Conservation (phyloP, 92 coral and sea anemone genomes). For the Pocillopora meandrina region DNA sequence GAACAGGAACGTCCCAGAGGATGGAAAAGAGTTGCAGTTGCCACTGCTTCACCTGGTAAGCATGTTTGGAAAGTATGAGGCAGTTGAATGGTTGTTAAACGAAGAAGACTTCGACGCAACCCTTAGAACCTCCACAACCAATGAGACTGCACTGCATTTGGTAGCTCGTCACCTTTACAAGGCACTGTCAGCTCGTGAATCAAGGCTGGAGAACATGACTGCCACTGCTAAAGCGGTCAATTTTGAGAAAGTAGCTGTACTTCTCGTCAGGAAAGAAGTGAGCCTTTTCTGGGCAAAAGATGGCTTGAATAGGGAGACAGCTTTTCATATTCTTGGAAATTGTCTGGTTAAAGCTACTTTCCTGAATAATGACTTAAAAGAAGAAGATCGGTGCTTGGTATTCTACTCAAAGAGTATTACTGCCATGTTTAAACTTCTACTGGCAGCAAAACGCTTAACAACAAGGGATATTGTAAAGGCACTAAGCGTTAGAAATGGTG, state of each 20-base stretch:
- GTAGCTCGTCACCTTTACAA: constrained; percentile 50
- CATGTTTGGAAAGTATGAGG: constrained; percentile 56
- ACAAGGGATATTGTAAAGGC: constrained; percentile 22
- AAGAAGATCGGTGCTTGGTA: constrained; percentile 24
- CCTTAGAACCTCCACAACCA: background rate
- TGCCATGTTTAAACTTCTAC: constrained; percentile 16
- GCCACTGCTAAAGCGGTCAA: constrained; percentile 27
- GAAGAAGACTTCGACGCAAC: constrained; percentile 43
- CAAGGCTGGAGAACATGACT: constrained; percentile 39
- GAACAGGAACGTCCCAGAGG: constrained; percentile 49
- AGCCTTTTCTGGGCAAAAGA: constrained; percentile 38
- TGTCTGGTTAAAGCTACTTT: constrained; percentile 2
- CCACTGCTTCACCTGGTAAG: constrained; percentile 60
- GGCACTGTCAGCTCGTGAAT: constrained; percentile 17
- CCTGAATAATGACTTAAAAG: background rate
- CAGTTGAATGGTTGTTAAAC: constrained; percentile 52
- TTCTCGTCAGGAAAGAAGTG: constrained; percentile 23
- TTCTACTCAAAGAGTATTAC: constrained; percentile 17
- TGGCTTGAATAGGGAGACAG: constrained; percentile 15
- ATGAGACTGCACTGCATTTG: constrained; percentile 52
- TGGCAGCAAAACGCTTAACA: constrained; percentile 13
- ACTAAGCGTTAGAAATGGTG: constrained; percentile 10
- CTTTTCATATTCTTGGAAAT: constrained; percentile 30
- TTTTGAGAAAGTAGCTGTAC: constrained; percentile 31
- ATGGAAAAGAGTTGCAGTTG: constrained; percentile 31